phyloP scores from a whole-genome alignment of 2,113 vertebrate genomes.

The Strigops habroptila region DNA sequence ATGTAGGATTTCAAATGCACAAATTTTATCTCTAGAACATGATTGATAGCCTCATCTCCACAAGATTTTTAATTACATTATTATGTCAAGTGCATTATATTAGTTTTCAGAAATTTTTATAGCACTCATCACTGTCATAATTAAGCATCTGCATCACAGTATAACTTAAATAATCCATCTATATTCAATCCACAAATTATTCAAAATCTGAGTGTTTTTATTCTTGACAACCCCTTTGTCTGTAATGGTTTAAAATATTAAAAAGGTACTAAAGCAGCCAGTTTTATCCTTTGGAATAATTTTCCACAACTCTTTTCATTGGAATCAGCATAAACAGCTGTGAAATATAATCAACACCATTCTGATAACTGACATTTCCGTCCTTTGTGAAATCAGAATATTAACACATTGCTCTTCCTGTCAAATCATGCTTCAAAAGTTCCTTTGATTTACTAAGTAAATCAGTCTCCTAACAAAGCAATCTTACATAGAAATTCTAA shows the following conservation, averaged over 20 bases:
- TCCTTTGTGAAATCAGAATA: conserved; percentile 32
- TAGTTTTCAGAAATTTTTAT: not conserved
- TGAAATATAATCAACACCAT: conserved; percentile 56
- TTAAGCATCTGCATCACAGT: not conserved
- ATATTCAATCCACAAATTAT: not conserved
- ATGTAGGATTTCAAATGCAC: not conserved
- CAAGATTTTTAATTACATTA: not conserved
- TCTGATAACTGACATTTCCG: conserved; percentile 31
- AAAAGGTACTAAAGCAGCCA: conserved; percentile 40
- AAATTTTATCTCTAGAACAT: not conserved
- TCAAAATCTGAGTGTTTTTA: not conserved
- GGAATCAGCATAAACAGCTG: conserved; percentile 49
- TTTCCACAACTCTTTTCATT: conserved; percentile 22
- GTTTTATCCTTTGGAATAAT: conserved; percentile 41
- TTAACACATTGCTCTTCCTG: not conserved
- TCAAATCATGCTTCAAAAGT: conserved; percentile 38
- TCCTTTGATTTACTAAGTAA: conserved; percentile 14
- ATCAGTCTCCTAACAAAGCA: not conserved
- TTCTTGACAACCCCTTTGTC: conserved; percentile 25
- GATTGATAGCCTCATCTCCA: not conserved
- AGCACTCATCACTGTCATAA: not conserved
- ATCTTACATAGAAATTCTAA: not conserved
- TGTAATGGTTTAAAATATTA: conserved; percentile 5
- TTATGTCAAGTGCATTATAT: not conserved
- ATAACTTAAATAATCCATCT: conserved; percentile 4